Evolutionary conservation across 2,113 vertebrate genomes (phyloP).

Genomic region (Coryphaenoides rupestris): DNA sequence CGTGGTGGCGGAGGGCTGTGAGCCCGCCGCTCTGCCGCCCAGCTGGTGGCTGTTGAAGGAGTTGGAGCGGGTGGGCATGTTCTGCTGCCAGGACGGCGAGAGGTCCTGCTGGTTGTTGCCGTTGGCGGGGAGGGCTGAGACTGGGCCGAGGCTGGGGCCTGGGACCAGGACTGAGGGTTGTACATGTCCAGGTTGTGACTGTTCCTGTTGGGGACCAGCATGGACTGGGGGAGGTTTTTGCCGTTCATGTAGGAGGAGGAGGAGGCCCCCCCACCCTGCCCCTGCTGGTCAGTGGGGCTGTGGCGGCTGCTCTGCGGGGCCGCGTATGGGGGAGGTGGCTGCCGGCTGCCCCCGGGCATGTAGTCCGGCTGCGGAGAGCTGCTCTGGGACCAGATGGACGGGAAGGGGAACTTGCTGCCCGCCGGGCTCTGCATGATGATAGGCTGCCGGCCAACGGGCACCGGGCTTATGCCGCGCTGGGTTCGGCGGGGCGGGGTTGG

Average conservation of each 20-base stretch:
- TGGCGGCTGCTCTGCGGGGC: conserved; percentile 83
- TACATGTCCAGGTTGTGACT: conserved; percentile 94
- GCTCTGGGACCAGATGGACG: conserved; percentile 84
- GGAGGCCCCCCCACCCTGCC: conserved; percentile 79
- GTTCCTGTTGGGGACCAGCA: conserved; percentile 87
- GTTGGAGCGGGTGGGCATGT: conserved; percentile 84
- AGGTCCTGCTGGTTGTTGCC: conserved; percentile 83
- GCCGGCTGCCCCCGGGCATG: conserved; percentile 75
- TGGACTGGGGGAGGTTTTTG: conserved; percentile 77
- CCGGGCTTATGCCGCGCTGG: conserved; percentile 86
- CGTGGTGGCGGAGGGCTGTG: conserved; percentile 90
- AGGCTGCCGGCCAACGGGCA: conserved; percentile 87
- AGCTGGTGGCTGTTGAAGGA: conserved; percentile 88
- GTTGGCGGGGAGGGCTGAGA: conserved; percentile 76
- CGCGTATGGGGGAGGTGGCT: conserved; percentile 89
- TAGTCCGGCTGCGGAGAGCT: conserved; percentile 84
- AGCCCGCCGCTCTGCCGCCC: conserved; percentile 73
- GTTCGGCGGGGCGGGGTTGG: conserved; percentile 72
- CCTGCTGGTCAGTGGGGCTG: conserved; percentile 84
- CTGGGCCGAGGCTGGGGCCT: conserved; percentile 67
- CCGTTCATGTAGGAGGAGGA: conserved; percentile 83
- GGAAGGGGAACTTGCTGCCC: conserved; percentile 85
- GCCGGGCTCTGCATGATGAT: conserved; percentile 93
- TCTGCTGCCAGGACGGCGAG: conserved; percentile 83
- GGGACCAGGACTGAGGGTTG: conserved; percentile 82